phyloP scores from a whole-genome alignment of 1,140 invertebrate genomes.

The Trypoxylus dichotomus region DNA sequence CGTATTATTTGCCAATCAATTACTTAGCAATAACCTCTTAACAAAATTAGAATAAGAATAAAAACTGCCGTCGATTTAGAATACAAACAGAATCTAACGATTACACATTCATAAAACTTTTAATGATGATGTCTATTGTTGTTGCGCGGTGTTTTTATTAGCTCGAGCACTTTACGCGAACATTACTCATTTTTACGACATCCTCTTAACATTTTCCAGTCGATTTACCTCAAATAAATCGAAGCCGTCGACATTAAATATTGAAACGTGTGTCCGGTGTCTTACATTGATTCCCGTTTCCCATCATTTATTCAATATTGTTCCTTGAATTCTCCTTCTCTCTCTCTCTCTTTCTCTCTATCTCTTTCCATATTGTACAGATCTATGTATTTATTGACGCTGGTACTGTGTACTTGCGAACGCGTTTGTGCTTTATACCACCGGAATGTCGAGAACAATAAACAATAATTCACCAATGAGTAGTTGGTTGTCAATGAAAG shows the following conservation, averaged over 20 bases:
- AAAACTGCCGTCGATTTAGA: background rate
- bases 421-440: background rate
- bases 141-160: background rate
- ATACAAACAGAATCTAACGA: background rate
- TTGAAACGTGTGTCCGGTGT: conserved; percentile 25
- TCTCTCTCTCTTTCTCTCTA: background rate
- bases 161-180: conserved; percentile 2
- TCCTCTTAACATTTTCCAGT: conserved; percentile 16
- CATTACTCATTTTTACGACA: conserved; percentile 19
- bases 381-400: background rate
- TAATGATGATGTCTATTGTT: conserved; percentile 17
- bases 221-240: conserved; percentile 22
- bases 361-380: background rate
- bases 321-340: background rate
- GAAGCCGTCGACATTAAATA: conserved; percentile 21
- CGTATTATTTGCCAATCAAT: no score
- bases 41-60: no score
- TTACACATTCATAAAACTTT: background rate
- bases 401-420: conserved; percentile 4
- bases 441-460: conserved; percentile 32
- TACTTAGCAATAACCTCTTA: no score
- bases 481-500: conserved; percentile 26
- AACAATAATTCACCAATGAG: conserved; percentile 35
- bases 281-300: conserved; percentile 27
- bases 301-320: conserved; percentile 30